Conservation (phyloP, 2,797 vertebrate genomes). For the Cryptoblepharus egeriae region DNA sequence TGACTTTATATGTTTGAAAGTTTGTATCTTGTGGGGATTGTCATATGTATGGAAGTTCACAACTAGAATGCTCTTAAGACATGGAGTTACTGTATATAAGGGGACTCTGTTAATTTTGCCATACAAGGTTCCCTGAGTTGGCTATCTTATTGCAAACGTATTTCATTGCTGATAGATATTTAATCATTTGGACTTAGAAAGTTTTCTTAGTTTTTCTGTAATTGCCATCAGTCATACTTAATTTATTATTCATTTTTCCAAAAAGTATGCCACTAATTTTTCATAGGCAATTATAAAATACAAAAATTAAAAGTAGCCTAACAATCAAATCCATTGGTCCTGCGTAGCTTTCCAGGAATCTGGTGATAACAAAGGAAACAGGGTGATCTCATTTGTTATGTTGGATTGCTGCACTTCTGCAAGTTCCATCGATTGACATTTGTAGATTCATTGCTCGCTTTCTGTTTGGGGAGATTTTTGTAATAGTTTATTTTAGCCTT, state of each 20-base stretch:
- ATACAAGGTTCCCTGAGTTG: not conserved
- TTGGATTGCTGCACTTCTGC: not conserved
- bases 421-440: not conserved
- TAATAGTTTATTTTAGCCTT: constrained; percentile 20
- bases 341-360: constrained; percentile 1
- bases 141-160: not conserved
- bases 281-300: too few species aligned
- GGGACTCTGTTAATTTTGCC: too few species aligned
- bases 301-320: too few species aligned
- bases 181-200: not conserved
- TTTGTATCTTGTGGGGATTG: too few species aligned
- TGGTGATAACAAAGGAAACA: not conserved
- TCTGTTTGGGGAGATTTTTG: not conserved
- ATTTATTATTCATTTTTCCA: too few species aligned
- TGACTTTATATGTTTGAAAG: too few species aligned
- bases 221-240: not conserved
- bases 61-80: too few species aligned
- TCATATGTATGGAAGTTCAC: too few species aligned
- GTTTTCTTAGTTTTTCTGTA: not conserved
- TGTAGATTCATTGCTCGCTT: not conserved
- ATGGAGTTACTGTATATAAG: too few species aligned
- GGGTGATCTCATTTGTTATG: not conserved
- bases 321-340: not conserved
- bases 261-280: too few species aligned
- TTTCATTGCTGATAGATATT: not conserved